phyloP scores from a whole-genome alignment of 2,797 vertebrate species.

The Diplodus sargus region DNA sequence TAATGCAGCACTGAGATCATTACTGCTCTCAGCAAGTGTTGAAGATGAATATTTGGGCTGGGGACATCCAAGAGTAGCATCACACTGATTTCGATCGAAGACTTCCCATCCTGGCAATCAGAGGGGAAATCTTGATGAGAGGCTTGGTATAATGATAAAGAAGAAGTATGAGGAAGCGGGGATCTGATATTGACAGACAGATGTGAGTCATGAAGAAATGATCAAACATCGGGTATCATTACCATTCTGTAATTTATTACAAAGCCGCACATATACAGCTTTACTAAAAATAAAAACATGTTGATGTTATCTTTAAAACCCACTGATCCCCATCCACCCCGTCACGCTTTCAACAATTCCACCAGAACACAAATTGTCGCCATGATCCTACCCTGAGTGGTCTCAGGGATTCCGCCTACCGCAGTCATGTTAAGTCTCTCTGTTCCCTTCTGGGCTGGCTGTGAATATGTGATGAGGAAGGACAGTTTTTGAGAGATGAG shows the following conservation, averaged over 20 bases:
- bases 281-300: background rate
- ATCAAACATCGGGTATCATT: conserved; percentile 3
- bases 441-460: conserved; percentile 24
- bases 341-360: background rate
- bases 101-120: background rate
- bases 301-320: background rate
- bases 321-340: background rate
- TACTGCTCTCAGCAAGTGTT: background rate
- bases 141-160: background rate
- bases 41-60: conserved; percentile 2
- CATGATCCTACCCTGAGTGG: background rate
- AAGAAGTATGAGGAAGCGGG: too few species aligned
- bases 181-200: background rate
- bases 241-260: background rate
- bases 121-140: background rate
- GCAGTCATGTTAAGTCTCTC: conserved; percentile 30
- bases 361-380: background rate
- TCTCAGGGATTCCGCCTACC: background rate
- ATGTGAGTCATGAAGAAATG: conserved; percentile 1
- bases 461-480: conserved; percentile 12
- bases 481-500: conserved; percentile 29
- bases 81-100: conserved; percentile 13
- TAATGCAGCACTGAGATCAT: conserved; percentile 8
- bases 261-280: background rate
- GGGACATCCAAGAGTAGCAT: conserved; percentile 7